Base-by-base conservation (phyloP, 1,140 invertebrate species). In the Leptinotarsa defecta region DNA sequence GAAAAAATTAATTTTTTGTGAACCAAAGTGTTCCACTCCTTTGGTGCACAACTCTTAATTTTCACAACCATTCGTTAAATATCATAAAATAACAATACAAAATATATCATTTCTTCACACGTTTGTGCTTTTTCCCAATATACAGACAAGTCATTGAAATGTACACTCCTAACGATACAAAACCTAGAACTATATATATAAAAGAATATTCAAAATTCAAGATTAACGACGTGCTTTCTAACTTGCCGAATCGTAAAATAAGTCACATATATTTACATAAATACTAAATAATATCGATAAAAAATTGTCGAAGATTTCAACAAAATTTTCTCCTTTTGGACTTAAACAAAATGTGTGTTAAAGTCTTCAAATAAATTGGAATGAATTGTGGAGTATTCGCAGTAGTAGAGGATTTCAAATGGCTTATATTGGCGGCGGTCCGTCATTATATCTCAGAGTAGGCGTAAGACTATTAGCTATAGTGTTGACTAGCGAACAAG, bases 371-470 rank as follows among this genome's bases (percentile, higher is more conserved):
- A 76, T 68, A 74, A 79, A 77, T 76, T 79, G 79, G 79, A 81
- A 82, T 82, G 81, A 77, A 82, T 80, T 79, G 75, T 48, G 43
- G 73, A 72, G 34, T 63, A 64, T 70, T 74, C 75, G 76, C 76
- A 61, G 43, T 43, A 73, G 49, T 27, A 73, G 22, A 27, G 61
- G 24, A 43, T 68, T 34, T 48, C 24, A 43, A 19, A 15, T 48
- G 17, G 24, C 20, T 69, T 19, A 69, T 15, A 95, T 89, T 24
- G 96, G 96, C 62, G 96, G 96, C 34, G 95, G 95, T 74, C 96
- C 96, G 82, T 97, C 91, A 27, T 93, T 92, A 86, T 96, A 97
- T 34, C 92, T 89, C 78, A 98, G 88, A 86, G 96, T 92, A 22
- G 96, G 95, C 74, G 95, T 92, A 22, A 98, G 90, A 80, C 92